phyloP scores from a whole-genome alignment of 1,140 invertebrate species.

The Vollenhovia emeryi region DNA sequence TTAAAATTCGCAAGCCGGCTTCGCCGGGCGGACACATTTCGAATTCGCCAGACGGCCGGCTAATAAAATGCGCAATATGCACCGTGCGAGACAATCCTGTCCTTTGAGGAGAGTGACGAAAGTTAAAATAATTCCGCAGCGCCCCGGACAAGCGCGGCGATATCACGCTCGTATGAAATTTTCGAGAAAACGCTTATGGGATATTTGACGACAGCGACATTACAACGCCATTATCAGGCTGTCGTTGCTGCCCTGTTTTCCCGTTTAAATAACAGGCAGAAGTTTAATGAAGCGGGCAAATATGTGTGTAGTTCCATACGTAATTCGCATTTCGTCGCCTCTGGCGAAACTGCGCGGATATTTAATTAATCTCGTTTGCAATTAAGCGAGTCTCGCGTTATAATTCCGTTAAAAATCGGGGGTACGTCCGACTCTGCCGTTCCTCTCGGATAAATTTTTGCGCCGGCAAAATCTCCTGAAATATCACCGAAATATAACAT shows the following conservation, averaged over 20 bases:
- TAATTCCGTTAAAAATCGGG: conserved; percentile 10
- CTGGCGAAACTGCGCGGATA: background rate
- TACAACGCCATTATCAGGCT: conserved; percentile 17
- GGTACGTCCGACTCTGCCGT: background rate
- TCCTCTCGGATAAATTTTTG: background rate
- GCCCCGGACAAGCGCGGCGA: background rate
- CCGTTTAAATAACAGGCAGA: conserved; percentile 1
- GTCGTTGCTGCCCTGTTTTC: background rate
- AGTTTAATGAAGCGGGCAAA: conserved; percentile 47
- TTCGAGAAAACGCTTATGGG: conserved; percentile 26
- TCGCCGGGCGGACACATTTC: background rate
- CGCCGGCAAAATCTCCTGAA: background rate
- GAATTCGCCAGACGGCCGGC: conserved; percentile 23
- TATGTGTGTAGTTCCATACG: background rate
- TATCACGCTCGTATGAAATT: conserved; percentile 11
- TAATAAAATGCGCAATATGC: conserved; percentile 36
- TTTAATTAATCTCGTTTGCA: conserved; percentile 31
- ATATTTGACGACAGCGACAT: conserved; percentile 28
- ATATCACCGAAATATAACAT: conserved; percentile 6
- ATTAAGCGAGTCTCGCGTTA: background rate
- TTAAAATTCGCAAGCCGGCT: conserved; percentile 39
- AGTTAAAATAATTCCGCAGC: conserved; percentile 11
- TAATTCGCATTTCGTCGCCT: conserved; percentile 2
- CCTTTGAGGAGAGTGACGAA: conserved; percentile 15
- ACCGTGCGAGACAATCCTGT: background rate